A percentile compares a stretch with the other conserved stretches of the same genome.
These are phyloP conservation scores for Clistopyga incitator DNA, from an alignment of 2,888 invertebrate species.

Conservation along the genomic window DNA sequence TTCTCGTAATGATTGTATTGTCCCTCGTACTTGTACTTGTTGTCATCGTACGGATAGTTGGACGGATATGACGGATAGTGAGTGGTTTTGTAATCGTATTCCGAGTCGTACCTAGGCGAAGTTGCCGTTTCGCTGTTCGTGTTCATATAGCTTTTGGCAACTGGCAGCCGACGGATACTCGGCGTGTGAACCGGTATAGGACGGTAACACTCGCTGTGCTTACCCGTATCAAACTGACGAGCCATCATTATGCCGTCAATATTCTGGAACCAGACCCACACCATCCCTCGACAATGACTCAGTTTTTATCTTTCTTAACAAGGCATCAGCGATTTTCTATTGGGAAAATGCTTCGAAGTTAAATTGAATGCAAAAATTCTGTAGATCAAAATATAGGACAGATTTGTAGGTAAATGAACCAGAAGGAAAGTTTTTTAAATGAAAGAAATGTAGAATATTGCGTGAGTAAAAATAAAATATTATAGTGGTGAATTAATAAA, in stretches of 20 bases:
- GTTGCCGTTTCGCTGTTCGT: constrained; percentile 75
- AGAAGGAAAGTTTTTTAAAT: too few species aligned
- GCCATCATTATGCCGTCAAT: constrained; percentile 84
- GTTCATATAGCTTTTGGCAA: constrained; percentile 80
- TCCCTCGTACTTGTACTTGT: constrained; percentile 80
- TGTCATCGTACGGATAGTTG: constrained; percentile 83
- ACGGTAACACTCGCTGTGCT: constrained; percentile 82
- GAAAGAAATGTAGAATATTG: too few species aligned
- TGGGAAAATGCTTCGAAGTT: too few species aligned
- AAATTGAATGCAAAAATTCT: too few species aligned
- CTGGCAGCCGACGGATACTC: constrained; percentile 80
- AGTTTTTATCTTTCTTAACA: constrained; percentile 58
- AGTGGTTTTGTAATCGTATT: constrained; percentile 83
- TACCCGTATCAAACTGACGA: constrained; percentile 83
- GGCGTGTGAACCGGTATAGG: constrained; percentile 82
- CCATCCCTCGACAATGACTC: constrained; percentile 83
- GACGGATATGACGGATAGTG: constrained; percentile 83
- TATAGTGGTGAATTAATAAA: too few species aligned
- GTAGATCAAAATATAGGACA: too few species aligned
- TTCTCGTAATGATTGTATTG: constrained; percentile 75
- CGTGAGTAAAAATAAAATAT: too few species aligned
- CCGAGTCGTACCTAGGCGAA: constrained; percentile 77
- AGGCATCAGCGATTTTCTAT: too few species aligned
- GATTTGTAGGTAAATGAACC: too few species aligned
- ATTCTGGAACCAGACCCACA: constrained; percentile 84